Conservation (phyloP, 2,113 vertebrate species). For the Macroglossus sobrinus region DNA sequence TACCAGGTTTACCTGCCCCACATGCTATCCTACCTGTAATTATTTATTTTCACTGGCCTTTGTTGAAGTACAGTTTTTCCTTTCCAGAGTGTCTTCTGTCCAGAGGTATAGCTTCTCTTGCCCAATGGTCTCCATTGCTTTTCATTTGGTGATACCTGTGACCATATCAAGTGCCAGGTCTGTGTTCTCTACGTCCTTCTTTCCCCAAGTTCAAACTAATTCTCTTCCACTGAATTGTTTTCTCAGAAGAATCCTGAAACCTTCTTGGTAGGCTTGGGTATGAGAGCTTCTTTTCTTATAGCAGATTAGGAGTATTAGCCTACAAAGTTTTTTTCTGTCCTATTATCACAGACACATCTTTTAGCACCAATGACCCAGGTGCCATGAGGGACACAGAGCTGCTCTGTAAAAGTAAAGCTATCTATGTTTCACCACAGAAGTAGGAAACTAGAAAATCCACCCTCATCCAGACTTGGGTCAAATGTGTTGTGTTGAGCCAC, state of each 20-base stretch:
- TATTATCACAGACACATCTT: not conserved
- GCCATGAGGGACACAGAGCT: not conserved
- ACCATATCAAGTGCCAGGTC: not conserved
- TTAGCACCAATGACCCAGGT: not conserved
- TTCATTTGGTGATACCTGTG: not conserved
- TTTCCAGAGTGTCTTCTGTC: not conserved
- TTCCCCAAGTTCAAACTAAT: not conserved
- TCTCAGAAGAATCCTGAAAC: not conserved
- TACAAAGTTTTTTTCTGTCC: not conserved
- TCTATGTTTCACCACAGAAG: not conserved
- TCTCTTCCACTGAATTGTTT: not conserved
- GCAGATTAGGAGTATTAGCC: not conserved
- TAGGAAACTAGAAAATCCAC: not conserved
- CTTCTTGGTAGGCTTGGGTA: not conserved
- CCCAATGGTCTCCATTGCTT: not conserved
- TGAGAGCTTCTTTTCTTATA: not conserved
- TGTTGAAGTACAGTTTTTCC: not conserved
- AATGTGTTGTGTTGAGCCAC: not conserved
- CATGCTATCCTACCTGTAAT: not conserved
- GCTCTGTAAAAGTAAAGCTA: not conserved
- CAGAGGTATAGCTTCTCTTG: not conserved
- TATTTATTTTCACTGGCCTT: not conserved
- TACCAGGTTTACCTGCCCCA: rapidly evolving
- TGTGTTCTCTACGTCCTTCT: not conserved
- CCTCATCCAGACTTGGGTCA: not conserved